These are phyloP conservation scores for Gallinago stenura DNA, from an alignment of 2,797 vertebrate genomes.

Conservation along the genomic window DNA sequence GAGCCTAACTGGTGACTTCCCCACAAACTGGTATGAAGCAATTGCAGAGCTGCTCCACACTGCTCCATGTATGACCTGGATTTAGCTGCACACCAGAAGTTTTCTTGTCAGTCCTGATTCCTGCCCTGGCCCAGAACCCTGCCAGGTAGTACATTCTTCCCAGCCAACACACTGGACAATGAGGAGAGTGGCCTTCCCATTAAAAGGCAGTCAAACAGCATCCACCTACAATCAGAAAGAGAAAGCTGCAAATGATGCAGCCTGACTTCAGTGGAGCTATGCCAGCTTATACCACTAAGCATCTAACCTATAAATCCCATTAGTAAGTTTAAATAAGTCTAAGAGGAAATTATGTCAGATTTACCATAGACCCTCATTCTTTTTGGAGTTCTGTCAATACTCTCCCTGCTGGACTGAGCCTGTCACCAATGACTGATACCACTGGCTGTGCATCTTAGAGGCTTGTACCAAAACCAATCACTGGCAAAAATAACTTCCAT, in stretches of 20 bases:
- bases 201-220: not conserved
- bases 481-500: not conserved
- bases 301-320: slow-evolving; percentile 9
- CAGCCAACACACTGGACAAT: not conserved
- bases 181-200: not conserved
- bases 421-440: not conserved
- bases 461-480: not conserved
- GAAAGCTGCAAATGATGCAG: not conserved
- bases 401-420: not conserved
- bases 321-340: slow-evolving; percentile 41
- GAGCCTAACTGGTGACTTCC: not conserved
- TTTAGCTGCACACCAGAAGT: not conserved
- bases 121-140: not conserved
- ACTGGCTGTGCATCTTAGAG: not conserved
- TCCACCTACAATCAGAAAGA: not conserved
- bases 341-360: not conserved
- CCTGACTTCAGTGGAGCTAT: not conserved
- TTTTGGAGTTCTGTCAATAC: not conserved
- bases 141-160: not conserved
- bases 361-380: not conserved
- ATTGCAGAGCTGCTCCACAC: not conserved
- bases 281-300: not conserved
- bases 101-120: not conserved
- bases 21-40: not conserved
- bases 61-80: not conserved